phyloP scores from a whole-genome alignment of 2,113 vertebrate genomes.

The Rallus limicola region DNA sequence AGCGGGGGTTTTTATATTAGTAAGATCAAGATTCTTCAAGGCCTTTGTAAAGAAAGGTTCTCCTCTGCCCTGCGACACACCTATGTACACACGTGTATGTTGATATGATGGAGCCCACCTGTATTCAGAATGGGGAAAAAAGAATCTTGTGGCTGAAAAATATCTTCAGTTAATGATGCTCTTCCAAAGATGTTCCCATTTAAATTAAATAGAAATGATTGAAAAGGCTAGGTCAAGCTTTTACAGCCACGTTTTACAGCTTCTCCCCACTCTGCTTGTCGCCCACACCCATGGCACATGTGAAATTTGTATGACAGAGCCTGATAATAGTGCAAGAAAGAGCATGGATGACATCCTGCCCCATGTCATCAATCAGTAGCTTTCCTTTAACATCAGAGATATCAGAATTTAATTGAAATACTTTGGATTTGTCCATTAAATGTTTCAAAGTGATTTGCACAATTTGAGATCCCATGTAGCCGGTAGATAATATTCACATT shows the following conservation, averaged over 20 bases:
- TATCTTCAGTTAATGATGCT: background rate
- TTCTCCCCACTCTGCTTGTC: background rate
- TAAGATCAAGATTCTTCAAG: background rate
- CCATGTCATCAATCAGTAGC: background rate
- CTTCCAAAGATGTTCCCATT: background rate
- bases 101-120: background rate
- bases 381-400: background rate
- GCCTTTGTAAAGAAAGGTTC: background rate
- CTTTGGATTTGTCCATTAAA: background rate
- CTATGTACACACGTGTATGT: fast-evolving
- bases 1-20: fast-evolving
- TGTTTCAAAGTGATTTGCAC: background rate
- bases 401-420: background rate
- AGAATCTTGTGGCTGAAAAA: background rate
- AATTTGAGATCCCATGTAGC: background rate
- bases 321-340: background rate
- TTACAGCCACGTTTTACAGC: background rate
- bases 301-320: background rate
- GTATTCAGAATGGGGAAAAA: background rate
- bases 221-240: background rate
- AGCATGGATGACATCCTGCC: background rate
- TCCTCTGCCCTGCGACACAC: background rate
- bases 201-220: background rate
- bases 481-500: background rate
- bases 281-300: background rate